Evolutionary conservation across 2,797 vertebrate species (phyloP).

Genomic region (Myripristis murdjan): DNA sequence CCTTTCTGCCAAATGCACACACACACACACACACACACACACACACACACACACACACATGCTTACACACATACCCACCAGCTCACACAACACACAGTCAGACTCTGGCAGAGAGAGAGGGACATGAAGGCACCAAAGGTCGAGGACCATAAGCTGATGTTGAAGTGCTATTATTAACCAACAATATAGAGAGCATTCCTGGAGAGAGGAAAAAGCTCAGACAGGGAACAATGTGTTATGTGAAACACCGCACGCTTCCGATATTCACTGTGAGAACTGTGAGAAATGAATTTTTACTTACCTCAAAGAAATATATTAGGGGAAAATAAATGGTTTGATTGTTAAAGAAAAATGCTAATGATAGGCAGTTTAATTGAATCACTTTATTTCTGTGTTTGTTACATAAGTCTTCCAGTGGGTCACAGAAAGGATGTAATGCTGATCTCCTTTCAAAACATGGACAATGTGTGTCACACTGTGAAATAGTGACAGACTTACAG

Average conservation of each 20-base stretch:
- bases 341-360: not conserved
- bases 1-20: not conserved
- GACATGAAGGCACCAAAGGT: not conserved
- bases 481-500: slow-evolving; percentile 26
- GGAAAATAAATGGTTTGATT: not conserved
- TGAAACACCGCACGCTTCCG: slow-evolving; percentile 50
- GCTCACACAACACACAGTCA: not conserved
- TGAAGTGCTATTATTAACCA: slow-evolving; percentile 43
- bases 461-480: not conserved
- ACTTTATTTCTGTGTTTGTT: too few species aligned
- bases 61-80: slow-evolving; percentile 6
- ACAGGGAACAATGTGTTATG: slow-evolving; percentile 11
- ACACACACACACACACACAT: not conserved
- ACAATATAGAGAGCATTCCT: slow-evolving; percentile 66
- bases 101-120: not conserved
- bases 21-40: slow-evolving; percentile 2
- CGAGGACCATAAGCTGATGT: slow-evolving; percentile 14
- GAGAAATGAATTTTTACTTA: not conserved
- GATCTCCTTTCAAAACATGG: too few species aligned
- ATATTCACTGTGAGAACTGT: too few species aligned
- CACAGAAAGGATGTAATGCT: too few species aligned
- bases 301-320: not conserved
- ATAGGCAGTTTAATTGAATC: not conserved
- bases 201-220: slow-evolving; percentile 30
- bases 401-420: too few species aligned